These are phyloP conservation scores for Drosophila kanekoi DNA, from an alignment of 2,888 invertebrate genomes.

Conservation along the genomic window DNA sequence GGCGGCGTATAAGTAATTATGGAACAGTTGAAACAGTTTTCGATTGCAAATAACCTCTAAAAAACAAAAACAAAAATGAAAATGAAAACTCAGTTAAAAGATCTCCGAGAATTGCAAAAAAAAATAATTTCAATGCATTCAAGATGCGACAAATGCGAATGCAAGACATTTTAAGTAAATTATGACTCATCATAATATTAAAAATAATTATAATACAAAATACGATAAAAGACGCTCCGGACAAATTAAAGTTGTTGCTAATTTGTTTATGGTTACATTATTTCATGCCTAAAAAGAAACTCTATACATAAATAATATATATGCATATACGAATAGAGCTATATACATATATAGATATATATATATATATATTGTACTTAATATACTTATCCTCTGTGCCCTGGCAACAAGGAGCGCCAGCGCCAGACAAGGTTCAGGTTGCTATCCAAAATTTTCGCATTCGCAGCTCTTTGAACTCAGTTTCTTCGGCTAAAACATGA, in stretches of 20 bases:
- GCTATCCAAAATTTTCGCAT: conserved; percentile 63
- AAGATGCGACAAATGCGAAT: conserved; percentile 4
- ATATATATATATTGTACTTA: conserved; percentile 40
- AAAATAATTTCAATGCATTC: conserved; percentile 45
- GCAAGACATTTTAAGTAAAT: conserved; percentile 54
- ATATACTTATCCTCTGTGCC: conserved; percentile 43
- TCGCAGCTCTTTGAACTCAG: conserved; percentile 78
- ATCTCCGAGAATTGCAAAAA: conserved; percentile 56
- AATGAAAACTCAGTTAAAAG: conserved; percentile 55
- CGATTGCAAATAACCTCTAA: not conserved
- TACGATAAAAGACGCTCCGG: conserved; percentile 70
- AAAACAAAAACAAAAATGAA: conserved; percentile 14
- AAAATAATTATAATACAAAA: conserved; percentile 53
- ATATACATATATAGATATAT: conserved; percentile 45
- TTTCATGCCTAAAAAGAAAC: conserved; percentile 74
- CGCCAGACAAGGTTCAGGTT: conserved; percentile 52
- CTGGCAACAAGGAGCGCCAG: conserved; percentile 71
- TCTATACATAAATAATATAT: conserved; percentile 42
- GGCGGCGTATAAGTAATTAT: conserved; percentile 73
- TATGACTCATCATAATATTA: conserved; percentile 62
- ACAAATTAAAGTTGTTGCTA: conserved; percentile 78
- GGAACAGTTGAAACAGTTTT: not conserved
- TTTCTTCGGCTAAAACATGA: conserved; percentile 61
- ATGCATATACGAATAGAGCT: conserved; percentile 8
- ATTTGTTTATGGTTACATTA: conserved; percentile 83